Evolutionary conservation across 2,797 vertebrate species (phyloP).

Genomic region (Eupleurogrammus muticus): DNA sequence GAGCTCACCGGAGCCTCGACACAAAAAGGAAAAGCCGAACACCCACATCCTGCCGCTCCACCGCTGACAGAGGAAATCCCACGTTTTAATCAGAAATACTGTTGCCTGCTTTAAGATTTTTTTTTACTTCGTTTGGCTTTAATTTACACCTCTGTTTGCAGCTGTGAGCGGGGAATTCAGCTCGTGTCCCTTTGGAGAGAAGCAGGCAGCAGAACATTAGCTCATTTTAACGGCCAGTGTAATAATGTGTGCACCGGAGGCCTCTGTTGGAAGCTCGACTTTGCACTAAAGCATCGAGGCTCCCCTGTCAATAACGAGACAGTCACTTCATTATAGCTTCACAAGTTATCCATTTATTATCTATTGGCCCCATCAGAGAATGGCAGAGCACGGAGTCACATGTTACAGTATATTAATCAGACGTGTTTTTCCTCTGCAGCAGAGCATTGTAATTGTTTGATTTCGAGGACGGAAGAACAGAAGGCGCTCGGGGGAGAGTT

Average conservation of each 20-base stretch:
- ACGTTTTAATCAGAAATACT: conserved; percentile 55
- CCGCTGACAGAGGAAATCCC: conserved; percentile 48
- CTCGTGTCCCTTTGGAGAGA: conserved; percentile 69
- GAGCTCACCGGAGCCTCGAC: conserved; percentile 12
- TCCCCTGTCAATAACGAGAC: conserved; percentile 80
- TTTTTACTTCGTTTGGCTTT: conserved; percentile 73
- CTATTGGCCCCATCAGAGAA: conserved; percentile 77
- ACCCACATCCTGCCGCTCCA: conserved; percentile 18
- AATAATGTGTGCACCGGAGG: conserved; percentile 77
- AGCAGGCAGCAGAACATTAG: conserved; percentile 74
- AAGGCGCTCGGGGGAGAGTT: conserved; percentile 39
- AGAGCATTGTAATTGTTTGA: conserved; percentile 67
- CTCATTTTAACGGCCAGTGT: conserved; percentile 81
- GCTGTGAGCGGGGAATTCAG: conserved; percentile 76
- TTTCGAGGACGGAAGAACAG: conserved; percentile 61
- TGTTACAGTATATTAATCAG: conserved; percentile 72
- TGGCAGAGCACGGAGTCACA: conserved; percentile 43
- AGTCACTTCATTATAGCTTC: conserved; percentile 85
- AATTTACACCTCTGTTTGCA: conserved; percentile 86
- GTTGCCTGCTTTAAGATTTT: conserved; percentile 21
- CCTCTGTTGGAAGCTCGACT: conserved; percentile 68
- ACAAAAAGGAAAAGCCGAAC: conserved; percentile 26
- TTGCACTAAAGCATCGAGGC: conserved; percentile 59
- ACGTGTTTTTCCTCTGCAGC: conserved; percentile 69
- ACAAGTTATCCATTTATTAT: conserved; percentile 80